Evolutionary conservation across 1,140 invertebrate species (phyloP).

Genomic region (Philopotamus ludificatus): DNA sequence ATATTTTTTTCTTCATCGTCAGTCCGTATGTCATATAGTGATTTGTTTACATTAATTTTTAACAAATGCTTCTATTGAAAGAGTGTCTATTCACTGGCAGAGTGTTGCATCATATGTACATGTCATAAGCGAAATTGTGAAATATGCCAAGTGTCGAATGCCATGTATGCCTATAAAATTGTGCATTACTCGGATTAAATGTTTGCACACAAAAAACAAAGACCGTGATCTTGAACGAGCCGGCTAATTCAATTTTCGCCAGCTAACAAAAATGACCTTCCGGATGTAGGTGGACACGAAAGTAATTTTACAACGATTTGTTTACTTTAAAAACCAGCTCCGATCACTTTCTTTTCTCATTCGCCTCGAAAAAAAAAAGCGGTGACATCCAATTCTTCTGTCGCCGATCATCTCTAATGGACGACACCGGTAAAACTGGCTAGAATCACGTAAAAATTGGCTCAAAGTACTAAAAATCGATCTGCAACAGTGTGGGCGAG

Average conservation of each 20-base stretch:
- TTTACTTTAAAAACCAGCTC: constrained; percentile 6
- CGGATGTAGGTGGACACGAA: constrained; percentile 15
- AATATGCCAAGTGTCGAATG: not conserved
- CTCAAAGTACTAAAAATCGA: not conserved
- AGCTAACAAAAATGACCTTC: constrained; percentile 4
- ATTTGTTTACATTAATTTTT: not conserved
- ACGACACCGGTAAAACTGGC: too few species aligned
- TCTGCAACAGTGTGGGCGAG: not conserved
- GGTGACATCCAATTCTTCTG: not conserved
- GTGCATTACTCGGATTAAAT: too few species aligned
- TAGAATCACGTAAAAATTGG: too few species aligned
- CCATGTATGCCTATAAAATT: too few species aligned
- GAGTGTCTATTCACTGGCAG: not conserved
- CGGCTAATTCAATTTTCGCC: constrained; percentile 2
- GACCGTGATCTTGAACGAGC: too few species aligned
- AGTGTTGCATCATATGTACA: too few species aligned
- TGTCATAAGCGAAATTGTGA: not conserved
- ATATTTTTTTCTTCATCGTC: too few species aligned
- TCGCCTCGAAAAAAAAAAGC: not conserved
- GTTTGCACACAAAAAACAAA: too few species aligned
- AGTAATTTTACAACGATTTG: constrained; percentile 6
- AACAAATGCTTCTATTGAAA: not conserved
- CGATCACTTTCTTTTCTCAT: constrained; percentile 16
- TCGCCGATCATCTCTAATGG: too few species aligned
- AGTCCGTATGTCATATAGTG: too few species aligned